Percentiles rank a stretch among this genome's conserved stretches.
phyloP scores from a whole-genome alignment of 2,113 vertebrate genomes.

The Corythornis vintsioides region DNA sequence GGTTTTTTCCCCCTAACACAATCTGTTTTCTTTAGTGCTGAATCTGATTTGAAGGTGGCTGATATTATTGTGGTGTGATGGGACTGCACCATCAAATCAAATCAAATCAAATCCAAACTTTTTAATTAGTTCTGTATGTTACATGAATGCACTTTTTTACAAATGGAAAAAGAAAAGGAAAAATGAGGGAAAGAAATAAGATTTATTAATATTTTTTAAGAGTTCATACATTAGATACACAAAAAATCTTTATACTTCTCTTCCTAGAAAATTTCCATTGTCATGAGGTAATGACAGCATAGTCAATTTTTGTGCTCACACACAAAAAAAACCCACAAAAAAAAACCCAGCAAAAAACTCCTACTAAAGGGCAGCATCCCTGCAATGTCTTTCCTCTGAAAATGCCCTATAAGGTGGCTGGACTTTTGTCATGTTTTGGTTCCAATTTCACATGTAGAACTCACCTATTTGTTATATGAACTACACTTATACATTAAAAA shows the following conservation, averaged over 20 bases:
- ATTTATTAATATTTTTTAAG: neutral
- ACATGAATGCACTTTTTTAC: too few relatives aligned
- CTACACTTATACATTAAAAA: neutral
- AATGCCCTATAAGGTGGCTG: neutral
- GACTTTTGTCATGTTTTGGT: neutral
- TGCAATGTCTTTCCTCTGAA: neutral
- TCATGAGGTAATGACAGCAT: neutral
- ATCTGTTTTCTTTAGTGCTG: neutral
- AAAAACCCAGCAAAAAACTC: neutral
- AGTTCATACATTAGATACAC: neutral
- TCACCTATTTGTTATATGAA: neutral
- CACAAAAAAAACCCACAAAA: neutral
- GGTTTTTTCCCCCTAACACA: rapidly evolving
- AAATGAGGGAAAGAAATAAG: too few relatives aligned
- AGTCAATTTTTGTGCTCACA: neutral
- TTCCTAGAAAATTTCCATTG: neutral
- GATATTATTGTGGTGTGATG: neutral
- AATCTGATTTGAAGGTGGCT: neutral
- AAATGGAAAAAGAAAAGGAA: neutral
- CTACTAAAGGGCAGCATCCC: neutral
- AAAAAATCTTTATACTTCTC: neutral
- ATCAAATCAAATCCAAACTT: neutral
- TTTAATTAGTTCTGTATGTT: neutral
- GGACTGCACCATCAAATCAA: neutral
- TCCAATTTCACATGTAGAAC: neutral